Conservation (phyloP, 2,113 vertebrate genomes). For the Steatornis caripensis region DNA sequence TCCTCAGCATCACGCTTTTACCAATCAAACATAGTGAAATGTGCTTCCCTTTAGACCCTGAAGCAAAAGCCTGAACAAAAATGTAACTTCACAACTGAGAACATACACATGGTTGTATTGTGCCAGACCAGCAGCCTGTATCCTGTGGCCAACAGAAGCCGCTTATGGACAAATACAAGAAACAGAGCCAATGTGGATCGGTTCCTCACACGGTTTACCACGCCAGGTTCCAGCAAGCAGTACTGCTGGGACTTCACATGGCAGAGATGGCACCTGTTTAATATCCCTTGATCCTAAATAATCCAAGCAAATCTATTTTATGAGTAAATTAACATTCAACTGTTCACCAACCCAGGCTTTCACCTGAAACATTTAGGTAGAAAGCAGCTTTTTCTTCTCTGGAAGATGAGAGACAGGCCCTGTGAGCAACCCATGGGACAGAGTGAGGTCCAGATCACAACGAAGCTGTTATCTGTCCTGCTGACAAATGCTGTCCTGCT, state of each 20-base stretch:
- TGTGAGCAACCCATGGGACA: neutral
- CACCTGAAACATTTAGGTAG: neutral
- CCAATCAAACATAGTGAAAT: rapidly evolving
- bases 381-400: neutral
- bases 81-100: neutral
- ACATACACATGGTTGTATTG: rapidly evolving
- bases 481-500: neutral
- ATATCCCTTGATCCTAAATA: neutral
- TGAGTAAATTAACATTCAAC: neutral
- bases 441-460: neutral
- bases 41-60: neutral
- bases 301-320: neutral
- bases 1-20: neutral
- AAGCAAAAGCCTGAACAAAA: neutral
- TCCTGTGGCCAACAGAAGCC: neutral
- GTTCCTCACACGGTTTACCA: rapidly evolving
- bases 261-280: neutral
- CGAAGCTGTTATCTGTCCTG: neutral
- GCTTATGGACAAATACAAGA: rapidly evolving
- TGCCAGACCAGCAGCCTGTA: neutral
- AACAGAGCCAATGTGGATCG: neutral
- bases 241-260: neutral
- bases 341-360: neutral
- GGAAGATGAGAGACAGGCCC: neutral
- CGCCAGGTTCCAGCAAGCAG: neutral